Evolutionary conservation across 2,888 invertebrate genomes (phyloP).

Genomic region (Hermaeophaga mercurialis): DNA sequence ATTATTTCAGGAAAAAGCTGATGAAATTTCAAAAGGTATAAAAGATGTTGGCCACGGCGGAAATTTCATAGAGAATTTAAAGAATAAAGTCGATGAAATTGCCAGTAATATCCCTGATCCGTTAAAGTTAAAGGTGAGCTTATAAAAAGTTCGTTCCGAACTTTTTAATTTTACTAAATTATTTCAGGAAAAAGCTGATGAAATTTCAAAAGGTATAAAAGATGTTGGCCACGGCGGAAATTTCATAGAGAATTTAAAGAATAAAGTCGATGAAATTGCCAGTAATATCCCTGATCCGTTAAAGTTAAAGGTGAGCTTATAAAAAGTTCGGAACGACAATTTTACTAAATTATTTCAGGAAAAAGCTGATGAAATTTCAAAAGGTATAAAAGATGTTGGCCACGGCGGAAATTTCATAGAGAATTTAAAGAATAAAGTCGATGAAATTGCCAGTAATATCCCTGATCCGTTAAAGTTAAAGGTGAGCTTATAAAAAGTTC

Average conservation of each 20-base stretch:
- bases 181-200: not conserved
- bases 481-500: no score
- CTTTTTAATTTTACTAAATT: no score
- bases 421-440: no score
- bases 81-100: not conserved
- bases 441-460: no score
- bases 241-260: not conserved
- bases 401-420: no score
- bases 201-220: not conserved
- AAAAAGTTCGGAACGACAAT: no score
- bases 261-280: not conserved
- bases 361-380: no score
- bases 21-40: not conserved
- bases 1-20: conserved; percentile 1
- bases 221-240: not conserved
- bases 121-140: no score
- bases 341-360: not conserved
- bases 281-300: conserved; percentile 9
- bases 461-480: not conserved
- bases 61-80: no score
- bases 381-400: not conserved
- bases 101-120: no score
- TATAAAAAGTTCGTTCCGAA: no score
- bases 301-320: conserved; percentile 8
- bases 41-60: no score